Evolutionary conservation across 2,797 vertebrate species (phyloP).

Genomic region (Falco concolor): DNA sequence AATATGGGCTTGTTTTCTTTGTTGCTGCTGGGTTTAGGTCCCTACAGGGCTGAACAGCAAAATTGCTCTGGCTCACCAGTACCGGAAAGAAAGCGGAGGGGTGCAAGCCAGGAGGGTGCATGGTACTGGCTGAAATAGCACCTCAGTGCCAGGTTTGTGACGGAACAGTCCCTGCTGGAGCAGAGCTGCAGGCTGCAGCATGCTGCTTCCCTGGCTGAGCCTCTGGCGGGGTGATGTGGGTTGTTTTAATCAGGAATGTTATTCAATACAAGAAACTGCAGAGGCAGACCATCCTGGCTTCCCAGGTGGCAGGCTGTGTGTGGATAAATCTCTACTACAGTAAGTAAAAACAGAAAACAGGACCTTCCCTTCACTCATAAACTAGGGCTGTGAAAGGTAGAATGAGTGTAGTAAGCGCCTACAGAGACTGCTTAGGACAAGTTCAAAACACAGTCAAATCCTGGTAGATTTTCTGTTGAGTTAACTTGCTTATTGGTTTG

Average conservation of each 20-base stretch:
- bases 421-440: neutral
- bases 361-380: neutral
- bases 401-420: neutral
- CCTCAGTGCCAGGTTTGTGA: neutral
- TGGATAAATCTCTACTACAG: neutral
- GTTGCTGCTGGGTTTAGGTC: neutral
- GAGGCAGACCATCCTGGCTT: neutral
- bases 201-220: neutral
- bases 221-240: neutral
- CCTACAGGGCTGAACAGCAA: neutral
- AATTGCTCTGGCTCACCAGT: neutral
- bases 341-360: neutral
- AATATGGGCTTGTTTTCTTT: neutral
- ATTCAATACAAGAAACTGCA: neutral
- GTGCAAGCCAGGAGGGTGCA: neutral
- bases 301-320: neutral
- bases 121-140: neutral
- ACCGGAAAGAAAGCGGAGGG: neutral
- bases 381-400: neutral
- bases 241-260: neutral
- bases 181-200: neutral
- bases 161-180: neutral
- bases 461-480: neutral
- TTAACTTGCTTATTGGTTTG: neutral
- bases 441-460: neutral